Evolutionary conservation across 2,888 invertebrate species (phyloP).

Genomic region (Rhagonycha lutea): DNA sequence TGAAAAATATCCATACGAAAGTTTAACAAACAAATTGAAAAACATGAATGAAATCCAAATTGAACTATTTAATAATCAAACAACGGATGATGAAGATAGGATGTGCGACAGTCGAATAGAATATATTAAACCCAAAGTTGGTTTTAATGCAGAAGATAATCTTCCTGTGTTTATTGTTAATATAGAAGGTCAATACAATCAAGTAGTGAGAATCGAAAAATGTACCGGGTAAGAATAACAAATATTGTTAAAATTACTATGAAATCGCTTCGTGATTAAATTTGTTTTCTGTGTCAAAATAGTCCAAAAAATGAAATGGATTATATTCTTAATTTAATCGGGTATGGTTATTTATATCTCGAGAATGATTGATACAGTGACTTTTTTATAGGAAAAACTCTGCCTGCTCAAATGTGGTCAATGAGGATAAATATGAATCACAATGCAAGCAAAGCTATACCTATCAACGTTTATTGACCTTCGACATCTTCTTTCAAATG

Average conservation of each 20-base stretch:
- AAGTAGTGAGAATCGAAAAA: neutral
- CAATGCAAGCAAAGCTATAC: neutral
- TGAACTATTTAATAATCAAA: neutral
- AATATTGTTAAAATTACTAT: too few relatives aligned
- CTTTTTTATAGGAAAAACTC: neutral
- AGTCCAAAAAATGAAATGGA: too few relatives aligned
- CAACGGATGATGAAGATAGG: neutral
- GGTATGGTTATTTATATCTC: too few relatives aligned
- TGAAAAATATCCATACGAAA: neutral
- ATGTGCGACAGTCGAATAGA: neutral
- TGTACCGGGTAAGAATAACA: neutral
- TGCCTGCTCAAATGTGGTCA: neutral
- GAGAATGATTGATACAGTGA: too few relatives aligned
- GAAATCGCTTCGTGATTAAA: too few relatives aligned
- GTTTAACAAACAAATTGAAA: neutral
- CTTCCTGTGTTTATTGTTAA: neutral
- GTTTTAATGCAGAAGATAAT: neutral
- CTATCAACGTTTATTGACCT: neutral
- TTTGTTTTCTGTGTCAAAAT: too few relatives aligned
- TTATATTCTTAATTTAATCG: too few relatives aligned
- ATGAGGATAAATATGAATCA: neutral
- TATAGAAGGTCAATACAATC: neutral
- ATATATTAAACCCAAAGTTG: neutral
- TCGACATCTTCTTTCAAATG: neutral
- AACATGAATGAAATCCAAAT: rapidly evolving